A percentile compares a stretch with the other conserved stretches of the same genome.
Conservation (phyloP, 1,140 invertebrate species). For the Dufourea novaeangliae region DNA sequence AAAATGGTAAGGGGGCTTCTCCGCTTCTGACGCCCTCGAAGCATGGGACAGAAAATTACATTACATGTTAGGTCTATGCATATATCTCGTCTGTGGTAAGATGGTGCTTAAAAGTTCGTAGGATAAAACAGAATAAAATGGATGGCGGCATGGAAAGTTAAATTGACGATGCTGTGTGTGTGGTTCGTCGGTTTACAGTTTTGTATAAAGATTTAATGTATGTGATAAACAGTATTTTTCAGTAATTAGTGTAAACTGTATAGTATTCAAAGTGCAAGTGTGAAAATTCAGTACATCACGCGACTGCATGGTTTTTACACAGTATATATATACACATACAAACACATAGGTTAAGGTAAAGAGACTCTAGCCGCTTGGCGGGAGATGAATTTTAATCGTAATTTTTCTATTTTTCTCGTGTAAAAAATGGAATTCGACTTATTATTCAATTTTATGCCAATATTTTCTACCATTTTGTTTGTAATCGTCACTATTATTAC, state of each 20-base stretch:
- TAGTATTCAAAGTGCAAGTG: neutral
- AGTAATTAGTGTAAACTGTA: neutral
- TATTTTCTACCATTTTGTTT: conserved; percentile 57
- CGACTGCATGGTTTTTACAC: conserved; percentile 27
- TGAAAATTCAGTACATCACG: conserved; percentile 15
- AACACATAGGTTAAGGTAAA: conserved; percentile 53
- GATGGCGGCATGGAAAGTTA: conserved; percentile 1
- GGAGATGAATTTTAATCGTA: conserved; percentile 46
- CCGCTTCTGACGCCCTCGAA: no score
- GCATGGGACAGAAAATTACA: no score
- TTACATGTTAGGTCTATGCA: no score
- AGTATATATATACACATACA: neutral
- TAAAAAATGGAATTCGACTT: conserved; percentile 66
- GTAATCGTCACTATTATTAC: conserved; percentile 57
- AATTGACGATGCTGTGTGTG: neutral
- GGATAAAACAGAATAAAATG: conserved; percentile 1
- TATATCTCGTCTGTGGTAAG: no score
- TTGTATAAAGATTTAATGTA: neutral
- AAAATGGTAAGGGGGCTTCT: no score
- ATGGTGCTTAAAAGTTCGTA: conserved; percentile 17
- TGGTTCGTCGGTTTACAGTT: neutral
- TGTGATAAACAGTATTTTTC: neutral
- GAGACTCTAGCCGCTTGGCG: conserved; percentile 43
- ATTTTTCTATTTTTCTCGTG: neutral
- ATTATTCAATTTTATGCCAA: conserved; percentile 62